Percentiles rank a stretch among this genome's conserved stretches.
Conservation (phyloP, 1,140 invertebrate genomes). For the Drosophila arizonae region DNA sequence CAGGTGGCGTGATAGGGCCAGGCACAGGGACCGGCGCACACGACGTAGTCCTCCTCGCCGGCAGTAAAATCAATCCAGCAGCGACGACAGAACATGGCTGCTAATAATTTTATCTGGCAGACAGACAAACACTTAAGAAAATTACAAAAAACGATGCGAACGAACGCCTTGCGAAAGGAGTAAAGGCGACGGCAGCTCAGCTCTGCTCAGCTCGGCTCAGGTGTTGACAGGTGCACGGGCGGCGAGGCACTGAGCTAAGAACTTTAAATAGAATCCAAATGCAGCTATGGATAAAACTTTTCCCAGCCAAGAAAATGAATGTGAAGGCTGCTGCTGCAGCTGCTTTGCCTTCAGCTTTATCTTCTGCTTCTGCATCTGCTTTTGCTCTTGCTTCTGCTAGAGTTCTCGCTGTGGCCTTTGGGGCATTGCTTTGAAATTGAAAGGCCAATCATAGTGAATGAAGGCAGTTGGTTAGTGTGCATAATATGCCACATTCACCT, state of each 20-base stretch:
- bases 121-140: slow-evolving; percentile 63
- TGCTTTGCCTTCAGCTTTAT: background rate
- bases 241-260: slow-evolving; percentile 36
- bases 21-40: slow-evolving; percentile 67
- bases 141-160: slow-evolving; percentile 50
- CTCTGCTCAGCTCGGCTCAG: slow-evolving; percentile 59
- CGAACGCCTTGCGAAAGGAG: slow-evolving; percentile 22
- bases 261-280: background rate
- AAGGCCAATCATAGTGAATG: slow-evolving; percentile 46
- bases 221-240: slow-evolving; percentile 60
- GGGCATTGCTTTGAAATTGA: slow-evolving; percentile 61
- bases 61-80: slow-evolving; percentile 78
- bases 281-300: background rate
- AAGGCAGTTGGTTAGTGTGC: slow-evolving; percentile 33
- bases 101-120: slow-evolving; percentile 56
- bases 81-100: slow-evolving; percentile 80
- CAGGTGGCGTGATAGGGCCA: slow-evolving; percentile 59
- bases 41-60: slow-evolving; percentile 39
- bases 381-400: background rate
- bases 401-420: slow-evolving; percentile 19
- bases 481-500: slow-evolving; percentile 5
- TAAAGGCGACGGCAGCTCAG: background rate
- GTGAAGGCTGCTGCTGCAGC: slow-evolving; percentile 1
- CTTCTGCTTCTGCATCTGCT: background rate
- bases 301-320: background rate